A percentile compares a stretch with the other conserved stretches of the same genome.
phyloP scores from a whole-genome alignment of 2,113 vertebrate genomes.

The Oreochromis aureus region DNA sequence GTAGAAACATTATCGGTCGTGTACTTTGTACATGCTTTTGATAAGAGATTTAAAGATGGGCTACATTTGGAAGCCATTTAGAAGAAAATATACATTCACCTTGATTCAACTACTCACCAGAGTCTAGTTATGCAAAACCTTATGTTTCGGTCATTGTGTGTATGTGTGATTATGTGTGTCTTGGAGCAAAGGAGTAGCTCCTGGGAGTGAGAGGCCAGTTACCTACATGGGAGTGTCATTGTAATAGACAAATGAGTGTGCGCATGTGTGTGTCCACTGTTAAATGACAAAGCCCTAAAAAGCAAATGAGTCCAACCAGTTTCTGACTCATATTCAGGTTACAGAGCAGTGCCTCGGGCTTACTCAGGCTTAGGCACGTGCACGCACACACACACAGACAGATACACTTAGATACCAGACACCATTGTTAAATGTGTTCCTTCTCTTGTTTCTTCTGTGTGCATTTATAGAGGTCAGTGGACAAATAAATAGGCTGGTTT shows the following conservation, averaged over 20 bases:
- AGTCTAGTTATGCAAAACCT: background rate
- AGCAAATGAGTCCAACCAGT: slow-evolving; percentile 57
- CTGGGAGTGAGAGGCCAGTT: slow-evolving; percentile 2
- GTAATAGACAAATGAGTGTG: slow-evolving; percentile 22
- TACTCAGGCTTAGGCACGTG: background rate
- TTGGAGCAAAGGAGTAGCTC: slow-evolving; percentile 33
- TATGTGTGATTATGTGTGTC: background rate
- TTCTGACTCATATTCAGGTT: slow-evolving; percentile 54
- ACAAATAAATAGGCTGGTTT: slow-evolving; percentile 13
- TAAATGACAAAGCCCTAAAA: slow-evolving; percentile 45
- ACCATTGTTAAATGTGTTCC: slow-evolving; percentile 40
- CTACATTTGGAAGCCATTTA: background rate
- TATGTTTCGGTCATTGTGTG: background rate
- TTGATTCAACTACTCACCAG: slow-evolving; percentile 8
- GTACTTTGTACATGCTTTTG: slow-evolving; percentile 8
- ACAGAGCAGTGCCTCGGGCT: slow-evolving; percentile 22
- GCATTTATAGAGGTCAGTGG: slow-evolving; percentile 33
- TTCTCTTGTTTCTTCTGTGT: slow-evolving; percentile 4
- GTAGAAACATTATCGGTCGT: background rate
- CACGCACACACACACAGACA: slow-evolving; percentile 1
- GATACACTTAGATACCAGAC: slow-evolving; percentile 36
- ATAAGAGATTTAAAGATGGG: background rate
- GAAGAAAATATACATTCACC: slow-evolving; percentile 3
- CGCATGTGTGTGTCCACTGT: slow-evolving; percentile 2
- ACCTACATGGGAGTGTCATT: slow-evolving; percentile 35